A percentile compares a stretch with the other conserved stretches of the same genome.
These are phyloP conservation scores for Haliclystus octoradiatus DNA, from an alignment of 30 jellyfish, hydroid and myxozoan species.

Conservation along the genomic window DNA sequence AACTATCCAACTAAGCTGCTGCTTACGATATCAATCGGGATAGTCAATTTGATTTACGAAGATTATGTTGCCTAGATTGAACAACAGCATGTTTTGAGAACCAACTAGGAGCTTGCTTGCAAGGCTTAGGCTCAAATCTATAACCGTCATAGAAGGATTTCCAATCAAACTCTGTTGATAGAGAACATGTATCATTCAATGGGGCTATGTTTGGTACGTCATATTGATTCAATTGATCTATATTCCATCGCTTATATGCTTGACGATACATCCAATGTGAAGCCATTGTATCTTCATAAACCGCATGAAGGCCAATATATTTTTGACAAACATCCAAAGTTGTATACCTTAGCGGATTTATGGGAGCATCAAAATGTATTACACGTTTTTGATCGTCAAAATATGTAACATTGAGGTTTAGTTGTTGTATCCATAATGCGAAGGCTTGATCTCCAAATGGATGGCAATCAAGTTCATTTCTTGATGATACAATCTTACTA, in stretches of 20 bases:
- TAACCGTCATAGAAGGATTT: conserved; percentile 40
- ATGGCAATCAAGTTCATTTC: too few species aligned
- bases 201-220: conserved; percentile 35
- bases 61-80: too few species aligned
- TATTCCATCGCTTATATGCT: too few species aligned
- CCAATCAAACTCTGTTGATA: conserved; percentile 38
- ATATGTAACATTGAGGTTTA: conserved; percentile 44
- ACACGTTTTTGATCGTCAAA: conserved; percentile 79
- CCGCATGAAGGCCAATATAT: conserved; percentile 68
- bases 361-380: conserved; percentile 60
- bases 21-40: too few species aligned
- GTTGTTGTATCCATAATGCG: conserved; percentile 69
- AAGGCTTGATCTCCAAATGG: conserved; percentile 97
- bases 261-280: conserved; percentile 43
- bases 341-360: conserved; percentile 7
- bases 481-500: too few species aligned
- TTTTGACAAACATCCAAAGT: conserved; percentile 35
- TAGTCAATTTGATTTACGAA: too few species aligned
- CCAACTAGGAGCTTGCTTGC: conserved; percentile 77
- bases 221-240: too few species aligned
- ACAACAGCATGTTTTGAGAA: too few species aligned
- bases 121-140: conserved; percentile 59
- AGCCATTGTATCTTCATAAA: conserved; percentile 56
- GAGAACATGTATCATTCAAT: conserved; percentile 30
- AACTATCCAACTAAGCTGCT: too few species aligned